Evolutionary conservation across 2,888 invertebrate genomes (phyloP).

Genomic region (Amiota communis): DNA sequence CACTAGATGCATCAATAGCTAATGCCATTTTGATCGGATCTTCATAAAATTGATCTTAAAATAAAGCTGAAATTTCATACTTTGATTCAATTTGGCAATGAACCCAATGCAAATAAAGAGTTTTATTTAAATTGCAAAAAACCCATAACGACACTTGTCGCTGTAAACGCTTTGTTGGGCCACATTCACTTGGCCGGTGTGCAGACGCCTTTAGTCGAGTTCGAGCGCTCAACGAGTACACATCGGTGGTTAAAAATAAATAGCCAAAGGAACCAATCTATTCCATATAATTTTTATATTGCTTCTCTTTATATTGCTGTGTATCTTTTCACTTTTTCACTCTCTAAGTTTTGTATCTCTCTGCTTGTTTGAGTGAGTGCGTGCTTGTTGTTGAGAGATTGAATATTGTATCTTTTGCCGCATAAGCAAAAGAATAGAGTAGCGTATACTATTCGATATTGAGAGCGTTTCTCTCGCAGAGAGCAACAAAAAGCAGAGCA

Average conservation of each 20-base stretch:
- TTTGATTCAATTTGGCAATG: constrained; percentile 30
- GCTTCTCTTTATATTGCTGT: too few species aligned
- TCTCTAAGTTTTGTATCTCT: too few species aligned
- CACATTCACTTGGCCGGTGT: constrained; percentile 81
- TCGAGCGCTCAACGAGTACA: constrained; percentile 76
- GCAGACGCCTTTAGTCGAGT: constrained; percentile 78
- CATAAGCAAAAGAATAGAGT: too few species aligned
- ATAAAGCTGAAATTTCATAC: constrained; percentile 41
- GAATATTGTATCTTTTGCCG: constrained; percentile 22
- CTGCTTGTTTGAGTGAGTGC: background rate
- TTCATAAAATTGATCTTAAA: constrained; percentile 43
- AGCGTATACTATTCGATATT: constrained; percentile 30
- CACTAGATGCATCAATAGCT: constrained; percentile 74
- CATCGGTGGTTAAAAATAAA: constrained; percentile 70
- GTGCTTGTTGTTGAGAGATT: constrained; percentile 19
- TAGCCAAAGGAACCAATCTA: constrained; percentile 43
- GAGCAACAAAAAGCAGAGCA: constrained; percentile 40
- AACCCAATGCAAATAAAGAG: constrained; percentile 47
- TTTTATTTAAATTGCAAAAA: constrained; percentile 49
- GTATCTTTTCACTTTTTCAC: too few species aligned
- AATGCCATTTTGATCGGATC: constrained; percentile 63
- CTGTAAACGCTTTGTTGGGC: constrained; percentile 73
- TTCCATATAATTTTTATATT: constrained; percentile 38
- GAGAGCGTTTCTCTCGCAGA: constrained; percentile 30
- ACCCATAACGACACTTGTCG: constrained; percentile 51